Base-by-base conservation (phyloP, 2,113 vertebrate genomes). In the Lepidothrix coronata region DNA sequence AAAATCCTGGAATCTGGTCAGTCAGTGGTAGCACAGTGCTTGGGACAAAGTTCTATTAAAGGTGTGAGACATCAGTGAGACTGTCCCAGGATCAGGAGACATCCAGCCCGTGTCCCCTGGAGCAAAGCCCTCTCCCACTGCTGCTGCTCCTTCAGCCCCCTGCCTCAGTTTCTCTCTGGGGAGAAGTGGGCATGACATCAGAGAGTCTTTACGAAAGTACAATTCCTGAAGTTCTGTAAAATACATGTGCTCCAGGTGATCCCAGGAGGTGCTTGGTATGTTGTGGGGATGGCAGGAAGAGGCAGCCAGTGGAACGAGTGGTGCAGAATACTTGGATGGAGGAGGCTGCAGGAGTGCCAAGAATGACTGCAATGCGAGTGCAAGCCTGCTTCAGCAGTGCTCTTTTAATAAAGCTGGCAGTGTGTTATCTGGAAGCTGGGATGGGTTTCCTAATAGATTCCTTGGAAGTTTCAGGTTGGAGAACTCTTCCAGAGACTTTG, bases 321-420 rank as follows among this genome's bases (percentile, higher is more conserved):
- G 61, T 14, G 14, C 52, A 4, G 88, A 58, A 57, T 24, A 58
- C 75, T 81, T 90, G 96, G 93, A 93, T 70, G 86, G 76, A 94
- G 66, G 72, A 87, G 80, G 4, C 28, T 20, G 72, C 75, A 13
- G 88, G 65, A 81, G 72, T 86, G 91, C 92, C 96, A 93, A 84
- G 90, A 95, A 94, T 88, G 93, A 70, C 78, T 95, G 91, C 72
- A 82, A 78, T 91, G 95, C 44, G 8, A 89, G 91, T 37, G 25
- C 8, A 35, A 96, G 93, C 90, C 88, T 90, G 92, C 72, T 80
- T 11, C 3, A 63, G 83, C 76, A 30, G 39, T 74, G 90, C 83
- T 88, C 96, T 88, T 90, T 88, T 73, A 77, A 66, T 81, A 86
- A 94, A 80, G 67, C 85, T 95, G 93, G 95, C 96, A 94, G 88